Evolutionary conservation across 2,797 vertebrate species (phyloP).

Genomic region (Gorsachius magnificus): DNA sequence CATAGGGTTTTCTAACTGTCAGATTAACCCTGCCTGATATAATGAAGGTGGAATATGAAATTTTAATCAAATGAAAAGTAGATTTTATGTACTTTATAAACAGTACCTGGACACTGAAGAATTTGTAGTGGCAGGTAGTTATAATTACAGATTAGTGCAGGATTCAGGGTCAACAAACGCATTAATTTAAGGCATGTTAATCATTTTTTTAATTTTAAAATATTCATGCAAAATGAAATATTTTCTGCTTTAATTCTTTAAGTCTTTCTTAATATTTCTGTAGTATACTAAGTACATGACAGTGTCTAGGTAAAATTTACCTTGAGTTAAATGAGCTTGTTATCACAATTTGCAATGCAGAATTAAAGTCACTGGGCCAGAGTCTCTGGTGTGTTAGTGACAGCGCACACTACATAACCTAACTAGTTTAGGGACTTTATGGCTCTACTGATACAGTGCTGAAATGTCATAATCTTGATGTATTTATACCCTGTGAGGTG

Average conservation of each 20-base stretch:
- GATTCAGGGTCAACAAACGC: not conserved
- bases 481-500: not conserved
- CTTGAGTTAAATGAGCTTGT: not conserved
- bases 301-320: not conserved
- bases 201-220: not conserved
- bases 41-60: slow-evolving; percentile 32
- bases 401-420: not conserved
- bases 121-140: not conserved
- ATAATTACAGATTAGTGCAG: not conserved
- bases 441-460: not conserved
- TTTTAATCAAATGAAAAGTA: slow-evolving; percentile 28
- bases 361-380: not conserved
- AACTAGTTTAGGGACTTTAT: not conserved
- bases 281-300: not conserved
- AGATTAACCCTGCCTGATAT: slow-evolving; percentile 21
- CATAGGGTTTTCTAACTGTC: slow-evolving; percentile 6
- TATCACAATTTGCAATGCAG: slow-evolving; percentile 28
- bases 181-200: not conserved
- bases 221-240: not conserved
- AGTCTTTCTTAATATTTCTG: not conserved
- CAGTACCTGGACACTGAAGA: not conserved
- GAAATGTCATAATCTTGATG: not conserved
- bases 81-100: not conserved
- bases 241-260: slow-evolving; percentile 28
- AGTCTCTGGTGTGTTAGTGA: not conserved